phyloP scores from a whole-genome alignment of 2,888 invertebrate genomes.

The Tryphoninae sp. region DNA sequence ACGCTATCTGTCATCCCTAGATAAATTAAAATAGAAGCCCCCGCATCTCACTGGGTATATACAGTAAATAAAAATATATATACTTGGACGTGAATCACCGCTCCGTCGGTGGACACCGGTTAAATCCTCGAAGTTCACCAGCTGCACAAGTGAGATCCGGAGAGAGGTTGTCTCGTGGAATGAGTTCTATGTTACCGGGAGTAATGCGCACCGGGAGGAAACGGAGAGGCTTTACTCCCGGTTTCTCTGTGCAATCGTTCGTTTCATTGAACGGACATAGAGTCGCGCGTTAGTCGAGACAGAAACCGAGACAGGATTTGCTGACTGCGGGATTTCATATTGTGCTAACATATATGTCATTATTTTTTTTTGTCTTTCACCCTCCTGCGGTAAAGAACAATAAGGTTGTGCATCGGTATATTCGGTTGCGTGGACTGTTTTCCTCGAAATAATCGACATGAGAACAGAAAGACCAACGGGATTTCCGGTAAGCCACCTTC shows the following conservation, averaged over 20 bases:
- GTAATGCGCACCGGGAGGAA: slow-evolving; percentile 56
- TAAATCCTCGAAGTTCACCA: slow-evolving; percentile 50
- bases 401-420: slow-evolving; percentile 9
- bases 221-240: slow-evolving; percentile 30
- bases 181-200: slow-evolving; percentile 56
- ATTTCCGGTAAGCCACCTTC: slow-evolving; percentile 48
- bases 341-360: slow-evolving; percentile 44
- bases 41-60: background rate
- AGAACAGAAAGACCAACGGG: slow-evolving; percentile 30
- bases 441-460: slow-evolving; percentile 57
- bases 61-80: no score
- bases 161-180: slow-evolving; percentile 65
- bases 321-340: slow-evolving; percentile 49
- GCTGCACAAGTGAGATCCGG: slow-evolving; percentile 43
- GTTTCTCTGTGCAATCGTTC: slow-evolving; percentile 65
- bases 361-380: slow-evolving; percentile 39
- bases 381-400: slow-evolving; percentile 36
- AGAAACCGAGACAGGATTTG: slow-evolving; percentile 4
- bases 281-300: slow-evolving; percentile 38
- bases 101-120: slow-evolving; percentile 19
- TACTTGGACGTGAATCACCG: slow-evolving; percentile 18
- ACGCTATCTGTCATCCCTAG: background rate
- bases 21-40: background rate
- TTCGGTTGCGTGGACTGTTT: slow-evolving; percentile 34
- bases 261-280: slow-evolving; percentile 53